Conservation (phyloP, 2,797 vertebrate genomes). For the Chloroceryle amazona region DNA sequence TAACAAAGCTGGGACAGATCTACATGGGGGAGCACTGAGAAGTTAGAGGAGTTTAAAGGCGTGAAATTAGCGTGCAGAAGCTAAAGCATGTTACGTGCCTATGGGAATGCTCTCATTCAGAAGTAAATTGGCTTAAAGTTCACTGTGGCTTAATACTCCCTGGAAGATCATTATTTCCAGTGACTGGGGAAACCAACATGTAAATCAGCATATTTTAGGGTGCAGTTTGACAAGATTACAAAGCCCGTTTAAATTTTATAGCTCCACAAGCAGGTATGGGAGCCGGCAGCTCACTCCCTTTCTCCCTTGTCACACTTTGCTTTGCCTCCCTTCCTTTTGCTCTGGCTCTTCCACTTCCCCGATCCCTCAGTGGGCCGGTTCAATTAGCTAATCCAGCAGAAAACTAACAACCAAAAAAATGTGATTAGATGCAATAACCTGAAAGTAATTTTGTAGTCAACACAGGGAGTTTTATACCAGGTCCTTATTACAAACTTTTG, state of each 20-base stretch:
- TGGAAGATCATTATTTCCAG: constrained; percentile 11
- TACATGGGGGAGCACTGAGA: neutral
- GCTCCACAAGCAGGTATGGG: neutral
- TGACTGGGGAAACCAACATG: neutral
- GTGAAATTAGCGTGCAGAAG: neutral
- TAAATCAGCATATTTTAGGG: constrained; percentile 38
- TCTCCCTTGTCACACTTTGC: neutral
- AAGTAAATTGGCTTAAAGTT: constrained; percentile 63
- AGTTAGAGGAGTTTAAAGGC: neutral
- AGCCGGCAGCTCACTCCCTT: neutral
- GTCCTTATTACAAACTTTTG: neutral
- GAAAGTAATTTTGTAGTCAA: constrained; percentile 6
- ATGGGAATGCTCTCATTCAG: constrained; percentile 27
- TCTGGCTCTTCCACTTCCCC: neutral
- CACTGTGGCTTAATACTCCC: constrained; percentile 27
- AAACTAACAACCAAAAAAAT: neutral
- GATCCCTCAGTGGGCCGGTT: neutral
- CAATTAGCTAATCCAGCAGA: constrained; percentile 6
- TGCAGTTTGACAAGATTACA: neutral
- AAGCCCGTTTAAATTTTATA: neutral
- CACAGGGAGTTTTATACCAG: neutral
- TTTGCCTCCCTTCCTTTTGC: neutral
- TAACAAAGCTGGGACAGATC: neutral
- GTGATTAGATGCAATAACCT: neutral
- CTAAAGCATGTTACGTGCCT: neutral